Percentiles rank a stretch among this genome's conserved stretches.
Evolutionary conservation across 2,888 invertebrate genomes (phyloP).

Genomic region (Cephus pygmeus): DNA sequence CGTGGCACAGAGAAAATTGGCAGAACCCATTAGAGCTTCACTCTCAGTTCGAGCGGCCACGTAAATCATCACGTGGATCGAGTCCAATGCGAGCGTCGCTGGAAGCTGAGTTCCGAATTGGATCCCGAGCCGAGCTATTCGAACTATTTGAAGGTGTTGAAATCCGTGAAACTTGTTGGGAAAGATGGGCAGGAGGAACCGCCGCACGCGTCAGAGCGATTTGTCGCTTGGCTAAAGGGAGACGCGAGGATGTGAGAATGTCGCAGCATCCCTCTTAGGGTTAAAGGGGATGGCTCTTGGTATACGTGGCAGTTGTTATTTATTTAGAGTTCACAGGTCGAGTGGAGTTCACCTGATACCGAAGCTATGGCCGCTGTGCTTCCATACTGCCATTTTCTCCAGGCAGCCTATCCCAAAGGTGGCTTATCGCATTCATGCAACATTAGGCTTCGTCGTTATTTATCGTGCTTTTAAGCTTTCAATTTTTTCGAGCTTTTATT

Average conservation of each 20-base stretch:
- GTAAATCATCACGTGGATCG: background rate
- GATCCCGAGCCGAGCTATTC: background rate
- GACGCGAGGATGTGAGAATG: slow-evolving; percentile 6
- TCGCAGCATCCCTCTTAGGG: slow-evolving; percentile 7
- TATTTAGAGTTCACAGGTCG: slow-evolving; percentile 46
- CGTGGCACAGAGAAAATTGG: background rate
- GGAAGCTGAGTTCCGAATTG: background rate
- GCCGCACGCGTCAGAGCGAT: background rate
- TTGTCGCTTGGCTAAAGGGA: background rate
- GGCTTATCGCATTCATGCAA: slow-evolving; percentile 65
- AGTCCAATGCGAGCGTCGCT: background rate
- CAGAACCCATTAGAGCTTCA: background rate
- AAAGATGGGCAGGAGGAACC: background rate
- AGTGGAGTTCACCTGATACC: slow-evolving; percentile 45
- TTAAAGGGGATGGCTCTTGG: background rate
- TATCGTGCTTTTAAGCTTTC: slow-evolving; percentile 49
- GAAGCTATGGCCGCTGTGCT: background rate
- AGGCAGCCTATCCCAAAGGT: slow-evolving; percentile 29
- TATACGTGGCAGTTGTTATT: slow-evolving; percentile 39
- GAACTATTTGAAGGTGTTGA: background rate
- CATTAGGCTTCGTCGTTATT: slow-evolving; percentile 63
- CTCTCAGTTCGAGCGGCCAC: background rate
- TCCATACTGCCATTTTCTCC: background rate
- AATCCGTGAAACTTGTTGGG: background rate
- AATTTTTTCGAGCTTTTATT: slow-evolving; percentile 40